These are phyloP conservation scores for Anguilla pacifica DNA, from an alignment of 2,797 vertebrate genomes.

Conservation along the genomic window DNA sequence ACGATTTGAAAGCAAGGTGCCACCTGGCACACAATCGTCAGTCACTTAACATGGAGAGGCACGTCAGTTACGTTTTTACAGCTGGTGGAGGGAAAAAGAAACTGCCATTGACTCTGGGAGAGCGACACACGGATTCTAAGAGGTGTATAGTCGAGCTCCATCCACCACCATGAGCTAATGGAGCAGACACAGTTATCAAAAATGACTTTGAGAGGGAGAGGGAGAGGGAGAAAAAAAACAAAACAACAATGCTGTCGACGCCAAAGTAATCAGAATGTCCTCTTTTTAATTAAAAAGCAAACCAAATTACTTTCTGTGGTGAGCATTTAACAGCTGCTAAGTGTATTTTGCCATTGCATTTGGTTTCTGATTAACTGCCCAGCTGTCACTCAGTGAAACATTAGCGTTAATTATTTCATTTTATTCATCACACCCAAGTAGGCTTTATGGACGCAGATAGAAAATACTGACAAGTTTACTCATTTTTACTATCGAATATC, in stretches of 20 bases:
- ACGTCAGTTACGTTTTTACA: constrained; percentile 2
- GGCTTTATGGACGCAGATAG: background rate
- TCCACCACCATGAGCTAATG: background rate
- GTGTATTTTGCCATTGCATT: constrained; percentile 16
- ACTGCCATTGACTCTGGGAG: background rate
- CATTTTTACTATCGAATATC: constrained; percentile 19
- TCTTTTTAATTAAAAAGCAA: constrained; percentile 12
- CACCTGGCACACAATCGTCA: constrained; percentile 7
- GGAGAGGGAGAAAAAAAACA: too few relatives aligned
- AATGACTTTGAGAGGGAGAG: background rate
- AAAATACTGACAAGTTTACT: constrained; percentile 8
- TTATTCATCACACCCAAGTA: constrained; percentile 4
- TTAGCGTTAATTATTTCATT: constrained; percentile 28
- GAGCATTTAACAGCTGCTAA: constrained; percentile 25
- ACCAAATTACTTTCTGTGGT: constrained; percentile 28
- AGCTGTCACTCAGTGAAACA: constrained; percentile 20
- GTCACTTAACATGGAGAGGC: background rate
- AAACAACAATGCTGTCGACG: background rate
- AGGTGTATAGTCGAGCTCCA: background rate
- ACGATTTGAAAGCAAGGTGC: constrained; percentile 26
- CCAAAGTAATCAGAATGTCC: background rate
- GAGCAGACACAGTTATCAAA: background rate
- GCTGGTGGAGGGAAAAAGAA: background rate
- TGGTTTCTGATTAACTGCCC: constrained; percentile 28
- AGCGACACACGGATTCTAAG: background rate